Evolutionary conservation across 1,140 invertebrate species (phyloP).

Genomic region (Hestina assimilis): DNA sequence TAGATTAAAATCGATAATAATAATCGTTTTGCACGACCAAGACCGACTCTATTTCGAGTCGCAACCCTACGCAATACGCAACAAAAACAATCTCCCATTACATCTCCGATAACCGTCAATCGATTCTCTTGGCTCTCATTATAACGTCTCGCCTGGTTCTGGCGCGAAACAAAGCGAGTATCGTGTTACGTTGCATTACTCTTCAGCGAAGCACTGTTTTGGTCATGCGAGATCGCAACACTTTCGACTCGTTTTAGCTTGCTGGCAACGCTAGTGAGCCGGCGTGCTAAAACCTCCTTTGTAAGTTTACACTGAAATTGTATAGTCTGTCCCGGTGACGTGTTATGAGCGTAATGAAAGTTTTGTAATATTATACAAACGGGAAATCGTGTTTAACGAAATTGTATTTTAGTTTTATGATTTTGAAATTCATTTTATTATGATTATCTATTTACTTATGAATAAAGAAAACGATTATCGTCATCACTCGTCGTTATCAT

Average conservation of each 20-base stretch:
- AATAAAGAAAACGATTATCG: too few relatives aligned
- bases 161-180: slow-evolving; percentile 60
- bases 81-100: slow-evolving; percentile 54
- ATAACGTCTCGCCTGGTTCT: slow-evolving; percentile 47
- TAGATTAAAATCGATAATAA: not conserved
- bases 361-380: slow-evolving; percentile 10
- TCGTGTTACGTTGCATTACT: slow-evolving; percentile 58
- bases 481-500: too few relatives aligned
- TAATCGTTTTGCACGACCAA: not conserved
- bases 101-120: slow-evolving; percentile 59
- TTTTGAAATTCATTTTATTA: not conserved
- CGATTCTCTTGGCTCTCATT: slow-evolving; percentile 70
- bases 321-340: slow-evolving; percentile 16
- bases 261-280: slow-evolving; percentile 41
- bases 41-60: slow-evolving; percentile 1
- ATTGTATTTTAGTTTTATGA: slow-evolving; percentile 1
- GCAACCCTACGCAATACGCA: slow-evolving; percentile 31
- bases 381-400: not conserved
- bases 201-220: slow-evolving; percentile 48
- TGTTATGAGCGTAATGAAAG: slow-evolving; percentile 10
- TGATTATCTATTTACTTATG: too few relatives aligned
- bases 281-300: slow-evolving; percentile 38
- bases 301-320: slow-evolving; percentile 41
- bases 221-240: slow-evolving; percentile 53
- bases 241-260: slow-evolving; percentile 49